Evolutionary conservation across 2,888 invertebrate genomes (phyloP).

Genomic region (Tetramorium bicarinatum): DNA sequence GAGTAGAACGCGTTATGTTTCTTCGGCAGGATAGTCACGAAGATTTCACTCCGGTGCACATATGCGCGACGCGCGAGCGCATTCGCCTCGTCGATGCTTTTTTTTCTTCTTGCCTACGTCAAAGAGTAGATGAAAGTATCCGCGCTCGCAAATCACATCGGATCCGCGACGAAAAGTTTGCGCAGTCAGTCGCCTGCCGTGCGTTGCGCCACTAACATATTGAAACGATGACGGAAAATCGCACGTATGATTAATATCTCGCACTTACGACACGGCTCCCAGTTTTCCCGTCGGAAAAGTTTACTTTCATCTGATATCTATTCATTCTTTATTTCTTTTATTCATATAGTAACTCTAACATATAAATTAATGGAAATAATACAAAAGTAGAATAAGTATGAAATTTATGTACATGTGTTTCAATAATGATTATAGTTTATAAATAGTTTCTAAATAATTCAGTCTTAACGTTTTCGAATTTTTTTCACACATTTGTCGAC

Average conservation of each 20-base stretch:
- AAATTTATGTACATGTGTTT: not conserved
- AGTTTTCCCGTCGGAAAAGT: constrained; percentile 15
- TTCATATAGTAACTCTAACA: not conserved
- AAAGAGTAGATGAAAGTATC: constrained; percentile 66
- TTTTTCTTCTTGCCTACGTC: constrained; percentile 26
- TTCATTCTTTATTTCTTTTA: not conserved
- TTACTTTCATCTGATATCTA: constrained; percentile 6
- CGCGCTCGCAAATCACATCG: constrained; percentile 40
- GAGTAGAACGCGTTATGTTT: constrained; percentile 17
- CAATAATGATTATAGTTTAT: not conserved
- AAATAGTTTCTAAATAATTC: not conserved
- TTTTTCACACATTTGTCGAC: not conserved
- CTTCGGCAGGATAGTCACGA: constrained; percentile 53
- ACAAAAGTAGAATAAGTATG: not conserved
- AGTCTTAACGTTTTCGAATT: not conserved
- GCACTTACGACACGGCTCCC: not conserved
- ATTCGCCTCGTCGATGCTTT: constrained; percentile 47
- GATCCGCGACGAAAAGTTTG: constrained; percentile 36
- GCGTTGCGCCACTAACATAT: constrained; percentile 24
- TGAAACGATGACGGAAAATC: constrained; percentile 28
- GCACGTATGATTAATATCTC: constrained; percentile 31
- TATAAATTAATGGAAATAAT: not conserved
- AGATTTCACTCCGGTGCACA: constrained; percentile 68
- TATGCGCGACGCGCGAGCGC: constrained; percentile 36
- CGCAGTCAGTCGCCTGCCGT: not conserved